Evolutionary conservation across 2,797 vertebrate genomes (phyloP), one percentile per base, ranked within the genome.

Genomic region (Pteropus rufus): DNA sequence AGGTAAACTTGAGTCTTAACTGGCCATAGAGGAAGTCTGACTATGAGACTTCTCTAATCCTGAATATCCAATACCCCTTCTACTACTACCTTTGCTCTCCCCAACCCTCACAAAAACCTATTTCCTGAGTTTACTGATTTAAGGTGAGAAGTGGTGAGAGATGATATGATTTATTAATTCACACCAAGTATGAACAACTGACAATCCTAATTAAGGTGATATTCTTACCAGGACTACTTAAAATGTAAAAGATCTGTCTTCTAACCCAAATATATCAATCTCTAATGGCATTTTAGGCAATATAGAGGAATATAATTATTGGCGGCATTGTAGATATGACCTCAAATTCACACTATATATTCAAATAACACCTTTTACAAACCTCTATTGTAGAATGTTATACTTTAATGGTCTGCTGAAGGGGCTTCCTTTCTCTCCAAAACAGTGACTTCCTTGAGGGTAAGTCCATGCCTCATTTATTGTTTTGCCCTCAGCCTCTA

Each of bases 111-210:
- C 7, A 36, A 75, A 62, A 4, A 0, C n/a, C 19, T 7, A 49
- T 77, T 72, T 73, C 16, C 62, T 54, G 39, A 93, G 7, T 89
- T 96, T 96, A 54, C 31, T 82, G 54, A 89, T 70, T 81, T 64
- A 67, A 92, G 24, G 16, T 83, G 41, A 83, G 60, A 49, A 34
- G 89, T 80, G 91, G 34, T 41, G 24, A 39, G 46, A n/a, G 69
- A 81, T 65, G 31, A 91, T 75, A 24, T 60, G 36, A 83, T 56
- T 92, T 91, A 93, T 89, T 93, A 83, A 77, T 94, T 96, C 39
- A 90, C 62, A 90, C 2, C 15, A 60, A 85, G 36, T 23, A 76
- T 21, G n/a, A 95, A 82, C 44, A 92, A 85, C 36, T 62, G 64
- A 88, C 62, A 73, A 85, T 87, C 14, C 39, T 65, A 39, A 92